Percentiles rank a stretch among this genome's conserved stretches.
Evolutionary conservation across 2,113 vertebrate species (phyloP).

Genomic region (Callocephalon fimbriatum): DNA sequence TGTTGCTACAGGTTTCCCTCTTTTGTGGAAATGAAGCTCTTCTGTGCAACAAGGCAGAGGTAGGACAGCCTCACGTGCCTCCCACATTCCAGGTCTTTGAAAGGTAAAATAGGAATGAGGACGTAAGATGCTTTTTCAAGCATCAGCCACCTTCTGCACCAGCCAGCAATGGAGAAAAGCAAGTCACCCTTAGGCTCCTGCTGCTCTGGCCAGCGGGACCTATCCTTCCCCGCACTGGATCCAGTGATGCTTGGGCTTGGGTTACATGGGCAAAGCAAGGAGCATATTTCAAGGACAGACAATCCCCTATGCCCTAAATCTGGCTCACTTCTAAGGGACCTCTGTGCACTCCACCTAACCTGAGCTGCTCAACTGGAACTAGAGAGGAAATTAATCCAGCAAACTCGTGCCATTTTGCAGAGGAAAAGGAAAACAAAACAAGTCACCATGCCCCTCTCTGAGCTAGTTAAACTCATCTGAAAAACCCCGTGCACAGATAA

Average conservation of each 20-base stretch:
- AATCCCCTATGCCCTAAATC: rapidly evolving
- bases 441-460: not conserved
- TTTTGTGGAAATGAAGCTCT: not conserved
- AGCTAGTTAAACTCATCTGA: not conserved
- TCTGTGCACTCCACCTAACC: not conserved
- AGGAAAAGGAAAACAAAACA: not conserved
- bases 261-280: not conserved
- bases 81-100: not conserved
- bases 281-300: not conserved
- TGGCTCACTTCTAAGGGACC: rapidly evolving
- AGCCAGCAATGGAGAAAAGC: not conserved
- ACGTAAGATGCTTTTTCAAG: not conserved
- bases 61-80: not conserved
- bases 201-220: not conserved
- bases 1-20: not conserved
- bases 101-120: not conserved
- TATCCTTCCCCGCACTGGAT: rapidly evolving
- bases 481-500: not conserved
- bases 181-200: not conserved
- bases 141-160: not conserved
- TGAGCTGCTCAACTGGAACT: not conserved
- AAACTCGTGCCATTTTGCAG: not conserved
- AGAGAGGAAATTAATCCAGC: not conserved
- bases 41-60: not conserved
- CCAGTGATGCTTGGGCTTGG: not conserved